A percentile compares a stretch with the other conserved stretches of the same genome.
phyloP scores from a whole-genome alignment of 1,140 invertebrate genomes.

The Sarcophaga peregrina region DNA sequence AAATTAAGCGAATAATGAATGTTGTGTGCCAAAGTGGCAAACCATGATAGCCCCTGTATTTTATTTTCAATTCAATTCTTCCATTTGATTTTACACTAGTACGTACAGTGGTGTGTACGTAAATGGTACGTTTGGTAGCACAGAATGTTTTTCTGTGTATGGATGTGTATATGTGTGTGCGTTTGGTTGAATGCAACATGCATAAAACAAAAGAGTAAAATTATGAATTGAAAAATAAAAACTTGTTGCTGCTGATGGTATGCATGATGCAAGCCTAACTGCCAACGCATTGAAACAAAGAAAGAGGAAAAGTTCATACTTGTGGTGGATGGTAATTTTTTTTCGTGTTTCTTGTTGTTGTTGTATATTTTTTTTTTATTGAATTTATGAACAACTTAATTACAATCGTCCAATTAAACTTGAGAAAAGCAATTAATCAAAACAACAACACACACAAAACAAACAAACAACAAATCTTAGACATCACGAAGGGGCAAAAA shows the following conservation, averaged over 20 bases:
- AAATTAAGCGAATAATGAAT: background rate
- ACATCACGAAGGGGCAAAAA: too few species aligned
- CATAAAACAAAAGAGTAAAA: too few species aligned
- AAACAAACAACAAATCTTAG: too few species aligned
- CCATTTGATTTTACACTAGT: too few species aligned
- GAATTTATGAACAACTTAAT: slow-evolving; percentile 47
- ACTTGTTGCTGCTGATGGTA: background rate
- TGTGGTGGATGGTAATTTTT: background rate
- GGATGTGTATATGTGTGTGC: too few species aligned
- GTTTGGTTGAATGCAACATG: too few species aligned
- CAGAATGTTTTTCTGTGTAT: too few species aligned
- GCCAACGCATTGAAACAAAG: background rate
- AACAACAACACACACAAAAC: background rate
- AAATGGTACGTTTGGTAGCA: too few species aligned
- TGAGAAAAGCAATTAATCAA: slow-evolving; percentile 44
- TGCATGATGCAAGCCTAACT: slow-evolving; percentile 6
- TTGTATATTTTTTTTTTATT: slow-evolving; percentile 38
- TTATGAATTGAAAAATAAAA: background rate
- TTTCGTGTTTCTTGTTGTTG: background rate
- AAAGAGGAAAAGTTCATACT: too few species aligned
- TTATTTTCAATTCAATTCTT: background rate
- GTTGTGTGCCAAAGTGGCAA: background rate
- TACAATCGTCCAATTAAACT: slow-evolving; percentile 44
- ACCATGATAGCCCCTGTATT: background rate
- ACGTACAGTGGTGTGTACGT: too few species aligned